Base-by-base conservation (phyloP, 2,888 invertebrate genomes). In the Cryptocephalus primarius region DNA sequence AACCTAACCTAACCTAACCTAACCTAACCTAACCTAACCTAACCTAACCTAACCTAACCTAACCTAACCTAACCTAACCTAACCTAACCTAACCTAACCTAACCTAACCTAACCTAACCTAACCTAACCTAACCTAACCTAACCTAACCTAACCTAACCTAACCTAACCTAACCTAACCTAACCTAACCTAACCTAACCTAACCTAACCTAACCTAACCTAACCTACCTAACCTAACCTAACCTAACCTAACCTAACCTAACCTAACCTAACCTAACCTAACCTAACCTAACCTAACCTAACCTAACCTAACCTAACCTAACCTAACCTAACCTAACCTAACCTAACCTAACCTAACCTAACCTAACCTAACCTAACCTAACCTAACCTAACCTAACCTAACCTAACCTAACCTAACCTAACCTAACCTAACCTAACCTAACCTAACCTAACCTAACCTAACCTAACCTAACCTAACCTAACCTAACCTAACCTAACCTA, bases 121-220 rank as follows among this genome's bases (percentile, higher is more conserved):
- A 49, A 51, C 46, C n/a, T 43, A 40, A 48, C 42, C 46, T 50
- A 48, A 50, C 52, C 49, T 52, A 52, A 50, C 48, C 45, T 43
- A 51, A 48, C 49, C 49, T 50, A 45, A 50, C 50, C 52, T 50
- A 48, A 50, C 51, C 51, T 51, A 49, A 49, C 49, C 52, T 48
- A 48, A 50, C 47, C 52, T 50, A 50, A 44, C 52, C 50, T 50
- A 52, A 49, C 49, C 49, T 48, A 50, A 49, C 51, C 49, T 49
- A 51, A 49, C 51, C 49, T 51, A 49, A 49, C 51, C 49, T 47
- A 49, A 49, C 47, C 51, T 51, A 51, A n/a, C 51, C 51, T 49
- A 49, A 49, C 47, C 51, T 51, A 51, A 49, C 49, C 49, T 45
- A 49, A 47, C 51, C 51, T 47, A 51, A 47, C 47, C 51, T 47